A percentile compares a stretch with the other conserved stretches of the same genome.
phyloP scores from a whole-genome alignment of 2,113 vertebrate genomes.

The Pangasianodon gigas region DNA sequence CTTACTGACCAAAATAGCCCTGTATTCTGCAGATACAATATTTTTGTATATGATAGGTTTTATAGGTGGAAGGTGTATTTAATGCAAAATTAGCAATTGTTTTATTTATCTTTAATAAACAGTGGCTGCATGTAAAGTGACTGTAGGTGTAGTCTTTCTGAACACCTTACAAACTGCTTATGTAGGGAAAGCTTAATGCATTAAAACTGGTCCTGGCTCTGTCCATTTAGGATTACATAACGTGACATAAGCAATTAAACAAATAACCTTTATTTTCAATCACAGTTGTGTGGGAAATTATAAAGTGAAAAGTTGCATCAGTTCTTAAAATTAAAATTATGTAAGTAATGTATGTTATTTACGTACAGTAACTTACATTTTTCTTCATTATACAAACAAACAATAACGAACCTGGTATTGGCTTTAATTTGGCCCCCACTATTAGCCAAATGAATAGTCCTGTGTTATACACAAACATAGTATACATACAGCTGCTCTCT shows the following conservation, averaged over 20 bases:
- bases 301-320: not conserved
- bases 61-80: not conserved
- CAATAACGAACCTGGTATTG: not conserved
- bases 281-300: not conserved
- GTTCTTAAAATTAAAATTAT: not conserved
- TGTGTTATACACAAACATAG: not conserved
- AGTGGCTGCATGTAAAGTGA: not conserved
- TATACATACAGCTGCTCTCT: not conserved
- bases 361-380: not conserved
- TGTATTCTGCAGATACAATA: not conserved
- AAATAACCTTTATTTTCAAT: not conserved
- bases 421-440: not conserved
- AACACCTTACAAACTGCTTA: not conserved
- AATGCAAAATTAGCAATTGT: not conserved
- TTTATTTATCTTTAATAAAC: not conserved
- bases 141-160: not conserved
- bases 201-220: not conserved
- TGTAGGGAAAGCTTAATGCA: not conserved
- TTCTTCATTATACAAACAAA: not conserved
- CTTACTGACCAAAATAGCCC: not conserved
- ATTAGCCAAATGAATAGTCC: not conserved
- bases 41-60: not conserved
- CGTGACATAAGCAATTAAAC: not conserved
- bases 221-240: not conserved
- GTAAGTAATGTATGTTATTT: not conserved